phyloP scores from a whole-genome alignment of 2,113 vertebrate genomes.

The Globicephala melas region DNA sequence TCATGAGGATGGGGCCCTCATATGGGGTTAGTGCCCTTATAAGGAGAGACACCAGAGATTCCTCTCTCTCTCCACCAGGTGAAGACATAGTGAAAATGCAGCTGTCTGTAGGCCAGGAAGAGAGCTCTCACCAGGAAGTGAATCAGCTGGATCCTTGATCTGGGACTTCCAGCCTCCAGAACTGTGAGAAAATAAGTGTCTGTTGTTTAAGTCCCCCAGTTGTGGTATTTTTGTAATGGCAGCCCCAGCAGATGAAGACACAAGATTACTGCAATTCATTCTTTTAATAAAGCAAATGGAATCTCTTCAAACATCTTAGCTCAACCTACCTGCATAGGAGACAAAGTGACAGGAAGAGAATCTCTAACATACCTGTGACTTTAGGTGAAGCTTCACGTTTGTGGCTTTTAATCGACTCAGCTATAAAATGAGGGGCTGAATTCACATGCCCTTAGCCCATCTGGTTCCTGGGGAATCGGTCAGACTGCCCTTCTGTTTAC shows the following conservation, averaged over 20 bases:
- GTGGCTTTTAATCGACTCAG: background rate
- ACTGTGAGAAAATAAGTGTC: background rate
- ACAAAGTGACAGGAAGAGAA: background rate
- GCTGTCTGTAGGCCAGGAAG: background rate
- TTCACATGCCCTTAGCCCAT: background rate
- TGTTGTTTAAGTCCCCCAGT: background rate
- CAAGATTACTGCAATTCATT: background rate
- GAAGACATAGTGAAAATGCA: background rate
- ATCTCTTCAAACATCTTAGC: background rate
- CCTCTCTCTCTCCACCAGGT: background rate
- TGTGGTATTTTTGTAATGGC: background rate
- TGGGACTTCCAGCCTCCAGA: background rate
- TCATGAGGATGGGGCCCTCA: background rate
- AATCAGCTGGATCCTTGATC: background rate
- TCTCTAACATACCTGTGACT: background rate
- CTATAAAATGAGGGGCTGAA: background rate
- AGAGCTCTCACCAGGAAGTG: background rate
- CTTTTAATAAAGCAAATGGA: background rate
- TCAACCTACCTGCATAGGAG: background rate
- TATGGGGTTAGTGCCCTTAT: background rate
- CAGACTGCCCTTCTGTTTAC: background rate
- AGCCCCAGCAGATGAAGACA: background rate
- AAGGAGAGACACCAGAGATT: background rate
- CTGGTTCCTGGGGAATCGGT: background rate
- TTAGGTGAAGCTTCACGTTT: background rate